phyloP scores from a whole-genome alignment of 2,113 vertebrate genomes.

The Lamprotornis superbus region DNA sequence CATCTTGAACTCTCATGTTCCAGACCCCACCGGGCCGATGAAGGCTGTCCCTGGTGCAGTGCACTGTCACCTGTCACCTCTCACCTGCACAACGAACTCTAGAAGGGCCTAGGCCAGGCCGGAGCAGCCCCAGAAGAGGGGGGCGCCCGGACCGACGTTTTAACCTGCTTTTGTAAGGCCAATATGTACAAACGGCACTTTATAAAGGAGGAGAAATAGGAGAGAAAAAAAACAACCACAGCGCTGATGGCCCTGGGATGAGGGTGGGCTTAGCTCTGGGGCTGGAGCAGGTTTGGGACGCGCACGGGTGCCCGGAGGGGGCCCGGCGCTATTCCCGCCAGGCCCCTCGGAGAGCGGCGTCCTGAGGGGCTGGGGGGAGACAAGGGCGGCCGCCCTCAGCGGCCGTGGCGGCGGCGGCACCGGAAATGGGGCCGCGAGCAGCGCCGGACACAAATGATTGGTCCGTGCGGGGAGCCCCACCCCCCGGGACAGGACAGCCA shows the following conservation, averaged over 20 bases:
- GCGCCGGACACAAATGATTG: not conserved
- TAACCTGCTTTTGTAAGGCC: not conserved
- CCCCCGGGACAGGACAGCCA: not conserved
- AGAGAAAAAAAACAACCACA: fast-evolving
- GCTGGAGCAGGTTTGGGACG: too few relatives aligned
- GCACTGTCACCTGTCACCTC: not conserved
- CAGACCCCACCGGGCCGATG: not conserved
- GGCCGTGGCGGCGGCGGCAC: too few relatives aligned
- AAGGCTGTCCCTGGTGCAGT: not conserved
- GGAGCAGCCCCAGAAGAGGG: not conserved
- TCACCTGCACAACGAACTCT: not conserved
- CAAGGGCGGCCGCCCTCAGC: too few relatives aligned
- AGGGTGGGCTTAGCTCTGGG: not conserved
- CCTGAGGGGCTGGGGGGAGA: fast-evolving
- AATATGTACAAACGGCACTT: not conserved
- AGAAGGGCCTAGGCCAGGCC: not conserved
- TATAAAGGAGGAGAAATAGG: not conserved
- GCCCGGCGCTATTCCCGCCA: not conserved
- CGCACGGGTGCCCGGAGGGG: too few relatives aligned
- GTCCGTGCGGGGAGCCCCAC: not conserved
- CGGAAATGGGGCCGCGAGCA: too few relatives aligned
- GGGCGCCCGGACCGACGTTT: not conserved
- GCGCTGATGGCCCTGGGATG: too few relatives aligned
- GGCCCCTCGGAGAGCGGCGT: fast-evolving
- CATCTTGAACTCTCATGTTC: not conserved